phyloP scores from a whole-genome alignment of 2,797 vertebrate species.

The Helicolenus hilgendorfi region DNA sequence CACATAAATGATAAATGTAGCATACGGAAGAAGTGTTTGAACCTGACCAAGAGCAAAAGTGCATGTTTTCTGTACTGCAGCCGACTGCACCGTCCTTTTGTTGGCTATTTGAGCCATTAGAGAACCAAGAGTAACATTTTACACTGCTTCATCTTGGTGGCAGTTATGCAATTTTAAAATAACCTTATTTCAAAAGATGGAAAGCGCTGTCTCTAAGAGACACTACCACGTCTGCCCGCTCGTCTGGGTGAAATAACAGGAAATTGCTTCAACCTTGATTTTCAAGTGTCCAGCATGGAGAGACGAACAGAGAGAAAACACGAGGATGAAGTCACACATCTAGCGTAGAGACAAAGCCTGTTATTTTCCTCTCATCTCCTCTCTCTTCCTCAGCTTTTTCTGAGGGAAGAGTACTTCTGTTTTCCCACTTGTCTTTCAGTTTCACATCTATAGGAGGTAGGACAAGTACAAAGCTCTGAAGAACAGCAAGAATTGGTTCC shows the following conservation, averaged over 20 bases:
- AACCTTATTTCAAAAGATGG: not conserved
- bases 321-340: not conserved
- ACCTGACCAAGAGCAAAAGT: not conserved
- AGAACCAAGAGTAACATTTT: not conserved
- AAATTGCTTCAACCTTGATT: conserved; percentile 15
- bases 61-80: too few species aligned
- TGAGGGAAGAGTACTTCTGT: not conserved
- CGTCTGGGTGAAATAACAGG: conserved; percentile 23
- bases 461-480: not conserved
- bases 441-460: not conserved
- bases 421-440: not conserved
- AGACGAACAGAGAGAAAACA: not conserved
- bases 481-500: not conserved
- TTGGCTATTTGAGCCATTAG: not conserved
- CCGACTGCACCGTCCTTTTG: not conserved
- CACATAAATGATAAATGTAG: not conserved
- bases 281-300: not conserved
- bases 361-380: conserved; percentile 13
- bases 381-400: not conserved
- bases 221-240: not conserved
- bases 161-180: not conserved
- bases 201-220: not conserved
- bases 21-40: not conserved
- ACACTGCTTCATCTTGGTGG: too few species aligned
- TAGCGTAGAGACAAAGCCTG: not conserved